Evolutionary conservation across 2,888 invertebrate genomes (phyloP), one percentile per base, ranked within the genome.

Genomic region (Neoitamus cyanurus): DNA sequence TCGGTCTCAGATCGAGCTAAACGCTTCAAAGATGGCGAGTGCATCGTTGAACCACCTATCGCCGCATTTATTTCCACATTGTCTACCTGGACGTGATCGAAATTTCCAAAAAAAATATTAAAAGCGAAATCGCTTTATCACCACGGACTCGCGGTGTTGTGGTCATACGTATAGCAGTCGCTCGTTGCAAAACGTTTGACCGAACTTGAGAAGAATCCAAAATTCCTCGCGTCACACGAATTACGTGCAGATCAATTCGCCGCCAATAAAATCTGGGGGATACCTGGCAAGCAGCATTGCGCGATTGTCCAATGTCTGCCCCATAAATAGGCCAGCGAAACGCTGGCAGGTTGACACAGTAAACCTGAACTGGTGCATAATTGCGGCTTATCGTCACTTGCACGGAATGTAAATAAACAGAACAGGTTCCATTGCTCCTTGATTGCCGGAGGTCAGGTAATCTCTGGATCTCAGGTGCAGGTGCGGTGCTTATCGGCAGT

Each of bases 91-190:
- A 78, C 78, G 78, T 78, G 78, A 78, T 58, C 4, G 58, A 31
- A 78, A 78, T 78, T 78, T 78, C 78, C 78, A 78, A 78, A 78
- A 77, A 77, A 9, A 78, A 30, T 78, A 78, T 78, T 78, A 78
- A 78, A n/a, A 58, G 78, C 78, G 78, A 78, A 48, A 48, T 31
- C 78, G 48, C 15, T n/a, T 37, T 58, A 48, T 31, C 58, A 30
- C 78, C 30, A 30, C 68, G 13, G 37, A 36, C n/a, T 72, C 30
- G 28, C 25, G 30, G 28, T 20, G 5, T 25, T 28, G 46, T 37
- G 78, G 30, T 13, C 77, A 77, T 46, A 37, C 11, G n/a, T 11
- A 5, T 6, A n/a, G 4, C 11, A 9, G 30, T n/a, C 31, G 3
- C 28, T 31, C 37, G 15, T 78, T 78, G 34, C 78, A 78, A 15